Evolutionary conservation across 1,140 invertebrate genomes (phyloP), one percentile per base, ranked within the genome.

Genomic region (Nomia melanderi): DNA sequence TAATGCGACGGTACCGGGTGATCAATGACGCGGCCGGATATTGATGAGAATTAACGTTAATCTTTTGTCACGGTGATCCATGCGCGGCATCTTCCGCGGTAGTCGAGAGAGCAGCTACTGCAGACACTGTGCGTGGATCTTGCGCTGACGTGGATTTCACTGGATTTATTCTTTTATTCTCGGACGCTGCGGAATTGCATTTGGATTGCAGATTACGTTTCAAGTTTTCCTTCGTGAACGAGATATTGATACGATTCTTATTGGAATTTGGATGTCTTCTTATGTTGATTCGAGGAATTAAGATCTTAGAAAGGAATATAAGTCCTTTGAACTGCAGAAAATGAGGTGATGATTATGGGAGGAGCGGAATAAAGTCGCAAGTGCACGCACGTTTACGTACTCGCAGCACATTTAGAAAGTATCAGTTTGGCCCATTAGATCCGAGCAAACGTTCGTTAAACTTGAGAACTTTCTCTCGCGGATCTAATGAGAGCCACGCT

Each of bases 401-500:
- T 4, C 25, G 17, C 23, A 23, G 73, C 2, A 14, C n/a, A n/a
- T n/a, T 33, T 76, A 60, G 73, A 76, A 76, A 69, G 64, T 69
- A 76, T 69, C 64, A 23, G 31, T 76, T 69, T 57, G 72, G 33
- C 8, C 47, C 7, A 39, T 75, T 65, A 25, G 8, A 2, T 5
- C n/a, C 17, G 20, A 31, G 36, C 6, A 44, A 75, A 75, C 29
- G 53, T 67, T 57, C 36, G 29, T 71, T 60, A 74, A 74, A 67
- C 36, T 23, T n/a, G 14, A 9, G 14, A 39, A 74, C 72, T 74
- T 67, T 75, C 63, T 67, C 72, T 67, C 4, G 29, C 23, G 53
- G 63, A 27, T 75, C 72, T 76, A 69, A 76, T 60, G 64, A 69
- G 65, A 39, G 23, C 54, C 54, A 47, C 29, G 17, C 64, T 76